phyloP scores from a whole-genome alignment of 2,888 invertebrate genomes.

The Dryocosmus kuriphilus region DNA sequence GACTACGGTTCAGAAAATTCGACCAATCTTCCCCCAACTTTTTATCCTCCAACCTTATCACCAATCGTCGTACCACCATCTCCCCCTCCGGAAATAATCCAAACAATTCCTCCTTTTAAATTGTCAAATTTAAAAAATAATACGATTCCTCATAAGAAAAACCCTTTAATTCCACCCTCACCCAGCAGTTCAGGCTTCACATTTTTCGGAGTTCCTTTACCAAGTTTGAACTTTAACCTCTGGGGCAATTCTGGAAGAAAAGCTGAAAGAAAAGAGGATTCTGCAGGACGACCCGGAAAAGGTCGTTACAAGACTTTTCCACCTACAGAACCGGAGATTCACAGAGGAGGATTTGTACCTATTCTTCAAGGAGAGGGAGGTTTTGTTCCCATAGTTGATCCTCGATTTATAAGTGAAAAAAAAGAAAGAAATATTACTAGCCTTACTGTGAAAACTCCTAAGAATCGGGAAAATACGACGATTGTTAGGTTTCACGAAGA shows the following conservation, averaged over 20 bases:
- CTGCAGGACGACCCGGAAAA: constrained; percentile 64
- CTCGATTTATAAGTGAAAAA: constrained; percentile 48
- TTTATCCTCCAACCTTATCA: constrained; percentile 62
- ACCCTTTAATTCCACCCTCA: constrained; percentile 74
- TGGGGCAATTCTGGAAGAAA: constrained; percentile 78
- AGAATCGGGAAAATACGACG: constrained; percentile 55
- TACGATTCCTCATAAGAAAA: constrained; percentile 59
- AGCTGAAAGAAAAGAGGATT: constrained; percentile 73
- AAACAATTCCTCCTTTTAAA: constrained; percentile 34
- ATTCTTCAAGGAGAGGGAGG: constrained; percentile 86
- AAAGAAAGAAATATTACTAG: constrained; percentile 47
- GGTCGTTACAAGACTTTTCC: constrained; percentile 76
- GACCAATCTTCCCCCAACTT: constrained; percentile 74
- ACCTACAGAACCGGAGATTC: constrained; percentile 82
- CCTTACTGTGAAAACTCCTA: constrained; percentile 47
- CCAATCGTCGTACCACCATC: constrained; percentile 35
- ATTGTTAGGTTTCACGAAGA: constrained; percentile 59
- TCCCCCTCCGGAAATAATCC: constrained; percentile 30
- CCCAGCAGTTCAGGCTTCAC: constrained; percentile 85
- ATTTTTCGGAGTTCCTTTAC: constrained; percentile 91
- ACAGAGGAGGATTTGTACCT: constrained; percentile 88
- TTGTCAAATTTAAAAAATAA: constrained; percentile 30
- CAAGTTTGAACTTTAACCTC: constrained; percentile 85
- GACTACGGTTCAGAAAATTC: constrained; percentile 87
- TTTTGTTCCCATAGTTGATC: constrained; percentile 84